Base-by-base conservation (phyloP, 2,113 vertebrate genomes). In the Tachysurus fulvidraco region DNA sequence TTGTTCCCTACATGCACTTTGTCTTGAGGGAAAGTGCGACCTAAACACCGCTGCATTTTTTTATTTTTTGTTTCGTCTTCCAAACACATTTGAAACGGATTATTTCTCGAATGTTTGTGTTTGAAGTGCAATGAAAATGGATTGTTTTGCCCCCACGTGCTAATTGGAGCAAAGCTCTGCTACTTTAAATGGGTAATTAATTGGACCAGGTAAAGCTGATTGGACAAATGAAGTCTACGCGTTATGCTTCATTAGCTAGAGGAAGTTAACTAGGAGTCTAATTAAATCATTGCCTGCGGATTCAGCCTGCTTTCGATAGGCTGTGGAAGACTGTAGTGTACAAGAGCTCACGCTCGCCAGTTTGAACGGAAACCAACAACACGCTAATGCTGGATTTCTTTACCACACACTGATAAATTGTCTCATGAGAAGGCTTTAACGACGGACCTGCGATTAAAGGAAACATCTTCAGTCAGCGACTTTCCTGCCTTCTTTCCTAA, bases 121-220 rank as follows among this genome's bases (percentile, higher is more conserved):
- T 30, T 21, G 28, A 14, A 30, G 54, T 52, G 83, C 89, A 94
- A 93, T 92, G 90, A 92, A 84, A 92, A 95, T 94, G 89, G 94
- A 95, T 95, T 92, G 89, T 89, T 91, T 91, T 89, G 91, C 90
- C 83, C 90, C 81, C 90, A 92, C 88, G 78, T 86, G 91, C 91
- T 94, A 94, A 93, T 94, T 93, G 91, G 93, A 93, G 87, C 91
- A 85, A 91, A 87, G 88, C 91, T 85, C 89, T 91, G 91, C 92
- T 91, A 91, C 92, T 93, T 92, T 85, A 88, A 88, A 89, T 89
- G 92, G 92, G n/a, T 89, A 93, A 95, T 93, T 94, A 94, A 95
- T 93, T 91, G 89, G 86, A 81, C 80, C 93, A 92, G 94, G 92
- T 94, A 91, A 90, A 92, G 89, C 91, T 93, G 93, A 94, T 94